A percentile compares a stretch with the other conserved stretches of the same genome.
phyloP scores from a whole-genome alignment of 2,888 invertebrate genomes.

The Nemotelus nigrinus region DNA sequence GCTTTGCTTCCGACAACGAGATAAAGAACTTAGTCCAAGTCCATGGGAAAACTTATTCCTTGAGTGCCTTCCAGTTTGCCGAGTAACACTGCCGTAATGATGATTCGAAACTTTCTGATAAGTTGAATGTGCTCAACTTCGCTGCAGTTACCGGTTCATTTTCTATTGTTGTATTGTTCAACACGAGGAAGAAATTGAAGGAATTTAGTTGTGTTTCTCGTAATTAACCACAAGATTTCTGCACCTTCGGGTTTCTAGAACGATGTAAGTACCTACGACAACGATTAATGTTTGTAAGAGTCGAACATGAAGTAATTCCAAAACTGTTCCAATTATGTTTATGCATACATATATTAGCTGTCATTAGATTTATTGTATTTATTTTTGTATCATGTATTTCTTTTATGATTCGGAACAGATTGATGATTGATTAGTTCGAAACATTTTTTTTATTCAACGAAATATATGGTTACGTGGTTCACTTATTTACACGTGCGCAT shows the following conservation, averaged over 20 bases:
- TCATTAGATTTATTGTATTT: no score
- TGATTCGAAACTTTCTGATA: constrained; percentile 36
- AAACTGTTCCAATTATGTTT: no score
- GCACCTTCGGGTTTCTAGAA: constrained; percentile 29
- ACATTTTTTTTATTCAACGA: no score
- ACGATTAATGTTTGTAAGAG: no score
- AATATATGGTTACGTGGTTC: no score
- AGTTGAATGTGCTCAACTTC: constrained; percentile 27
- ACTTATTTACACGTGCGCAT: no score
- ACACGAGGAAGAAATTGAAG: constrained; percentile 18
- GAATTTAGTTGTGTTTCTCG: constrained; percentile 35
- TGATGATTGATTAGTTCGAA: no score
- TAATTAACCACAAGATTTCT: constrained; percentile 41
- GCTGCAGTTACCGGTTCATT: constrained; percentile 35
- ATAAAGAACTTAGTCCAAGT: constrained; percentile 38
- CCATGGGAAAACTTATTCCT: constrained; percentile 21
- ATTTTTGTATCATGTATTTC: no score
- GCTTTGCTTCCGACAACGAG: constrained; percentile 19
- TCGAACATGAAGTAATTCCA: no score
- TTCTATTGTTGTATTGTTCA: constrained; percentile 30
- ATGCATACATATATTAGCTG: no score
- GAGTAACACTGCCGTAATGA: constrained; percentile 29
- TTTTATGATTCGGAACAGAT: no score
- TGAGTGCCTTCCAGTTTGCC: background rate
- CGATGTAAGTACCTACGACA: background rate